Evolutionary conservation across 1,140 invertebrate species (phyloP).

Genomic region (Hypsibius dujardini): DNA sequence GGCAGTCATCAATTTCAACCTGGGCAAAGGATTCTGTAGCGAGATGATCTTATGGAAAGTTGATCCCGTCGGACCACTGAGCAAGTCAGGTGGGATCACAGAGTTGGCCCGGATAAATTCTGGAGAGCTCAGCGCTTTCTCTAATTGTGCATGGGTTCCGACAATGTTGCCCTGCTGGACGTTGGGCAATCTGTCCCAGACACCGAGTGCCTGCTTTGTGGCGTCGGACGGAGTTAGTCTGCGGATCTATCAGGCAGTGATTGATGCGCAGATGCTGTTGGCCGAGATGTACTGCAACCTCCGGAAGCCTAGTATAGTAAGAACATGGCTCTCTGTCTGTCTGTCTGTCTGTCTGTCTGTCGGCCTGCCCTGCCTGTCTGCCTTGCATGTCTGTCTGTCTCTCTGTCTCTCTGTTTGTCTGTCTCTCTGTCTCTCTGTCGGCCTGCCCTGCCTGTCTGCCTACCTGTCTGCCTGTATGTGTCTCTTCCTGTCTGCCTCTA

Average conservation of each 20-base stretch:
- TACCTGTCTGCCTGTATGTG: too few relatives aligned
- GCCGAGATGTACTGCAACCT: conserved; percentile 66
- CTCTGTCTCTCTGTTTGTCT: too few relatives aligned
- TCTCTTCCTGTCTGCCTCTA: neutral
- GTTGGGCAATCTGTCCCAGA: conserved; percentile 78
- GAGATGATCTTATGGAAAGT: conserved; percentile 95
- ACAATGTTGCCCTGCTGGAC: conserved; percentile 75
- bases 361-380: too few relatives aligned
- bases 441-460: too few relatives aligned
- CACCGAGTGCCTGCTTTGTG: conserved; percentile 92
- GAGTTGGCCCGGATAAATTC: conserved; percentile 92
- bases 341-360: too few relatives aligned
- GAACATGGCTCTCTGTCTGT: too few relatives aligned
- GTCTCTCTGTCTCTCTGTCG: too few relatives aligned
- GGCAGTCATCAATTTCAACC: conserved; percentile 19
- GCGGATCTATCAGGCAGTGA: conserved; percentile 88
- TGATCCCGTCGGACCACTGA: conserved; percentile 89
- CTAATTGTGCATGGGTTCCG: conserved; percentile 94
- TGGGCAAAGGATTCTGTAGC: conserved; percentile 58
- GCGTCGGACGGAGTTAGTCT: conserved; percentile 85
- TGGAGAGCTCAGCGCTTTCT: conserved; percentile 81
- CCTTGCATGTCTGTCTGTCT: too few relatives aligned
- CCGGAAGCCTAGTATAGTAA: conserved; percentile 11
- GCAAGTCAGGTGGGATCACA: conserved; percentile 79
- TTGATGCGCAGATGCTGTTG: conserved; percentile 81